Evolutionary conservation across 2,888 invertebrate genomes (phyloP).

Genomic region (Prosopocoilus inquinatus): DNA sequence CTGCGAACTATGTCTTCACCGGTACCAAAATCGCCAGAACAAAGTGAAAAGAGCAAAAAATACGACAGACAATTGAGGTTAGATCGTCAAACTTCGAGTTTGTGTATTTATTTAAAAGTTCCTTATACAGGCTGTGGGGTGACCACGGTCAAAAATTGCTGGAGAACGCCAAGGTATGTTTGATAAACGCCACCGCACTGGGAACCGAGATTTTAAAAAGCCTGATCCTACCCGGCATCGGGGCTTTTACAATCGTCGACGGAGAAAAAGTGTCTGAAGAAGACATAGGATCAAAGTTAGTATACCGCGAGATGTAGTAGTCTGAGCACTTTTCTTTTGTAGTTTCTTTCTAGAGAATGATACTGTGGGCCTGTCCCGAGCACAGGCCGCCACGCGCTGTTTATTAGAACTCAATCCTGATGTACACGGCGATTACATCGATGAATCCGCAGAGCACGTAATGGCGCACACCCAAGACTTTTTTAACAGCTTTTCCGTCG

Average conservation of each 20-base stretch:
- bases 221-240: conserved; percentile 90
- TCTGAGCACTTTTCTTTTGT: conserved; percentile 25
- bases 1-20: conserved; percentile 58
- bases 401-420: conserved; percentile 89
- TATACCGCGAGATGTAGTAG: conserved; percentile 9
- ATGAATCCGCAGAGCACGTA: conserved; percentile 83
- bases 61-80: conserved; percentile 69
- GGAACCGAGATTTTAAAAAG: conserved; percentile 96
- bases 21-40: conserved; percentile 64
- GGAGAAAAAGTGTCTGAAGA: conserved; percentile 83
- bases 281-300: conserved; percentile 90
- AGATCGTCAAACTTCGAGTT: conserved; percentile 9
- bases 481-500: conserved; percentile 83
- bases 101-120: conserved; percentile 18
- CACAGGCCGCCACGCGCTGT: conserved; percentile 77
- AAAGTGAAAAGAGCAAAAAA: conserved; percentile 68
- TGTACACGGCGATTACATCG: conserved; percentile 89
- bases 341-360: conserved; percentile 89
- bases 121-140: conserved; percentile 81
- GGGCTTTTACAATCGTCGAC: conserved; percentile 90
- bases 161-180: conserved; percentile 86
- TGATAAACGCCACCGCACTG: conserved; percentile 89
- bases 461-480: conserved; percentile 83
- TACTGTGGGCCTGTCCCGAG: conserved; percentile 80
- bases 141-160: conserved; percentile 93